These are phyloP conservation scores for Anarrhichthys ocellatus DNA, from an alignment of 2,113 vertebrate genomes.

Conservation along the genomic window DNA sequence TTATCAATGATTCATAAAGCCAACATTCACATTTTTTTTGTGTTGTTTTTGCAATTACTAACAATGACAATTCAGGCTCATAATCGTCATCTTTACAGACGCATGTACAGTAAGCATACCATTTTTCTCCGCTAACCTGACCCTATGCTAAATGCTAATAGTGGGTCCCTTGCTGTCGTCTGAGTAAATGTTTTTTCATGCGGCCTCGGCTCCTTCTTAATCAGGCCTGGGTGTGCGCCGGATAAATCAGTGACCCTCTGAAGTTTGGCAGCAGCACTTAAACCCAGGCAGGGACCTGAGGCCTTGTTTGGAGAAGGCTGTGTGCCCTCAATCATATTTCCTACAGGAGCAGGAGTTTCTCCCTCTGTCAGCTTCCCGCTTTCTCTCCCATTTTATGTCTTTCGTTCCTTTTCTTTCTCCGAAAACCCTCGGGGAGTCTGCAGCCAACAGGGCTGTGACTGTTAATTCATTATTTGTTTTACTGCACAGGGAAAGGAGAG, in stretches of 20 bases:
- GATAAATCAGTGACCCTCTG: constrained; percentile 82
- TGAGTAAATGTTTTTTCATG: constrained; percentile 80
- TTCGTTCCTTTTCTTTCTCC: constrained; percentile 58
- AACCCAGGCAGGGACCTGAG: constrained; percentile 63
- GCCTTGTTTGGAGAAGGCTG: constrained; percentile 73
- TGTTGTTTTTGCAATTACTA: too few relatives aligned
- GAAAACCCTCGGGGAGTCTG: constrained; percentile 67
- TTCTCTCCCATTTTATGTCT: constrained; percentile 52
- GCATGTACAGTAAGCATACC: constrained; percentile 8
- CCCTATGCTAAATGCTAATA: constrained; percentile 21
- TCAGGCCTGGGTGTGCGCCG: constrained; percentile 75
- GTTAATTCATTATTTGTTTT: constrained; percentile 82
- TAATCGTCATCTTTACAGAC: background rate
- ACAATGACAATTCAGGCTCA: background rate
- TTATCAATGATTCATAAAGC: background rate
- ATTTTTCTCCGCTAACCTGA: background rate
- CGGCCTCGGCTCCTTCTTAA: constrained; percentile 69
- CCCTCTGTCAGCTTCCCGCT: constrained; percentile 49
- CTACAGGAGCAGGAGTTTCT: constrained; percentile 66
- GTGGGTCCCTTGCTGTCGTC: constrained; percentile 56
- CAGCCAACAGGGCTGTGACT: constrained; percentile 70
- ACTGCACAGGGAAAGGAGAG: constrained; percentile 65
- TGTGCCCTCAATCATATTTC: constrained; percentile 77
- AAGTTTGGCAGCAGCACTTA: constrained; percentile 81
- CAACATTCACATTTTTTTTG: background rate